These are phyloP conservation scores for Meloidogyne chitwoodi DNA, from an alignment of 1,140 invertebrate genomes.

Conservation along the genomic window DNA sequence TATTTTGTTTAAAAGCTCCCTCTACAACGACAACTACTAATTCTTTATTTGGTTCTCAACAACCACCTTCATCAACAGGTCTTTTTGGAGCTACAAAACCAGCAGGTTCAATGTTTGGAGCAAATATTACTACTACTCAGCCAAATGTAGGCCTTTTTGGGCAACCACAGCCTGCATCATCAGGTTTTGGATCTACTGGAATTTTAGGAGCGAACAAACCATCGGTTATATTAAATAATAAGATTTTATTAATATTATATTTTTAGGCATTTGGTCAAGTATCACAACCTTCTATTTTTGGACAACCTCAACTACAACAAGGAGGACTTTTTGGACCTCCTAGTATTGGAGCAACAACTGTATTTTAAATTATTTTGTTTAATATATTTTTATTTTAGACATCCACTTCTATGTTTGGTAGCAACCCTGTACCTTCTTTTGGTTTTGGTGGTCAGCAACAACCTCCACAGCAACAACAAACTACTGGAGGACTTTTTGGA, in stretches of 20 bases:
- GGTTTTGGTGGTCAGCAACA: neutral
- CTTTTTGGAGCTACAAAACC: conserved; percentile 11
- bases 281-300: conserved; percentile 15
- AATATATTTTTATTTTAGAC: conserved; percentile 11
- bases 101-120: conserved; percentile 1
- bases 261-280: conserved; percentile 15
- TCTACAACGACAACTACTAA: neutral
- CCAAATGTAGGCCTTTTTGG: neutral
- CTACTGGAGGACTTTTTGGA: neutral
- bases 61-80: neutral
- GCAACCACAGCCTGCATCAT: neutral
- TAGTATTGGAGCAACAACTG: neutral
- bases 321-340: neutral
- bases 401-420: conserved; percentile 1
- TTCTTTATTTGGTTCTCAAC: conserved; percentile 7
- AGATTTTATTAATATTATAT: neutral
- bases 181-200: neutral
- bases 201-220: conserved; percentile 4
- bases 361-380: neutral
- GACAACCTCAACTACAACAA: neutral
- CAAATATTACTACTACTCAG: neutral
- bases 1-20: neutral
- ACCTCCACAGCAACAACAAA: conserved; percentile 4
- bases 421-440: conserved; percentile 1
- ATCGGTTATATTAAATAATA: neutral